Conservation (phyloP, 2,113 vertebrate species). For the Syngnathoides biaculeatus region DNA sequence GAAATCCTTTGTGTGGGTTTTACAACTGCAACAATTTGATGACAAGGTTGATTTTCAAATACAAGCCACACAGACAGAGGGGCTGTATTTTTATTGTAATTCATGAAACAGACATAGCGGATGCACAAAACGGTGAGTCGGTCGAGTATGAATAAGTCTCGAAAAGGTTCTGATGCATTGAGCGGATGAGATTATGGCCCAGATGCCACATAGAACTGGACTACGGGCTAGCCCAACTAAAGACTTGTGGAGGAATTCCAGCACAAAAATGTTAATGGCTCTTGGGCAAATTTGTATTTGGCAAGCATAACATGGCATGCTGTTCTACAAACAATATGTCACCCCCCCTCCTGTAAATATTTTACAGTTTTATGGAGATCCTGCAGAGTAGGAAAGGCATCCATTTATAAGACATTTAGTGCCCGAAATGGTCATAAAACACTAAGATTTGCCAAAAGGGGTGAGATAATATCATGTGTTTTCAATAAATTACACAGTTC, state of each 20-base stretch:
- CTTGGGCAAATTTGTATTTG: constrained; percentile 25
- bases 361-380: background rate
- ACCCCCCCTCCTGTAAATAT: background rate
- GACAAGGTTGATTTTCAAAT: background rate
- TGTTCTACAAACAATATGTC: background rate
- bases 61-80: background rate
- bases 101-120: background rate
- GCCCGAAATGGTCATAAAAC: constrained; percentile 9
- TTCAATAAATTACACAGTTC: background rate
- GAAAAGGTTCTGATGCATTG: background rate
- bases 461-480: constrained; percentile 28
- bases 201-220: constrained; percentile 8
- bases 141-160: background rate
- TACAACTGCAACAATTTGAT: constrained; percentile 1
- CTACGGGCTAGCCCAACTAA: background rate
- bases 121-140: constrained; percentile 12
- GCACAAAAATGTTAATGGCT: constrained; percentile 12
- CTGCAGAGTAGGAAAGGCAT: background rate
- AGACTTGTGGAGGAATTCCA: constrained; percentile 20
- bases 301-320: constrained; percentile 1
- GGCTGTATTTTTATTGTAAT: background rate
- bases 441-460: constrained; percentile 6
- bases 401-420: constrained; percentile 8
- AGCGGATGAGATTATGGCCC: constrained; percentile 29
- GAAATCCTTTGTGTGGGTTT: constrained; percentile 2